Conservation (phyloP, 2,888 invertebrate species). For the Mallateleia sp. region DNA sequence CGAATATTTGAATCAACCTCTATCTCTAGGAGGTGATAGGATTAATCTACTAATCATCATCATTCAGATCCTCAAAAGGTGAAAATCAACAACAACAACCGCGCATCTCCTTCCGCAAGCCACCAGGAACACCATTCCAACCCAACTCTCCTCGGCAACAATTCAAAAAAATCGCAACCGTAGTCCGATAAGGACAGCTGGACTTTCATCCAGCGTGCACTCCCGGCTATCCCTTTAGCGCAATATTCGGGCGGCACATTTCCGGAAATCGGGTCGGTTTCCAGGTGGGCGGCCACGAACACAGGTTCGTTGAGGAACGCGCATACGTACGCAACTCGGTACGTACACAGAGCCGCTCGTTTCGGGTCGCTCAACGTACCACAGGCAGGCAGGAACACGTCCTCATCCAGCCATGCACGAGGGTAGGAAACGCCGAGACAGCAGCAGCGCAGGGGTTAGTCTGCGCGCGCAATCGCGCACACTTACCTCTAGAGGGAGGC, state of each 20-base stretch:
- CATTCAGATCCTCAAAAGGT: too few relatives aligned
- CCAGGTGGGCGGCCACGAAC: slow-evolving; percentile 63
- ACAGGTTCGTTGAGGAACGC: slow-evolving; percentile 41
- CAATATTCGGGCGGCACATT: slow-evolving; percentile 52
- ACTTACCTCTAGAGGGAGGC: slow-evolving; percentile 90
- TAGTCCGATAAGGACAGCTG: too few relatives aligned
- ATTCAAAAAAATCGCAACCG: too few relatives aligned
- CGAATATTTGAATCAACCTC: too few relatives aligned
- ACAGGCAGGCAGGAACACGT: slow-evolving; percentile 41
- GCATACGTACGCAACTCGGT: slow-evolving; percentile 34
- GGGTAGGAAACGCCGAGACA: slow-evolving; percentile 34
- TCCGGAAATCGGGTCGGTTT: slow-evolving; percentile 69
- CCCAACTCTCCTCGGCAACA: too few relatives aligned
- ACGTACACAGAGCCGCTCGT: background rate
- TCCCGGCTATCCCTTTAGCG: slow-evolving; percentile 33
- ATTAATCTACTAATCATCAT: too few relatives aligned
- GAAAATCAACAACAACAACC: too few relatives aligned
- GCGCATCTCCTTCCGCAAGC: too few relatives aligned
- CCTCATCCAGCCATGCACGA: slow-evolving; percentile 43
- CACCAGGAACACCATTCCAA: too few relatives aligned
- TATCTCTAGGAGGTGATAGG: too few relatives aligned
- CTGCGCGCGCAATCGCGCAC: slow-evolving; percentile 66
- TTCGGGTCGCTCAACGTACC: slow-evolving; percentile 29
- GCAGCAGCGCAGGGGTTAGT: slow-evolving; percentile 40
- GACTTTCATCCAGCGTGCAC: background rate